A percentile compares a stretch with the other conserved stretches of the same genome.
phyloP scores from a whole-genome alignment of 2,797 vertebrate genomes.

The Pelochelys cantorii region DNA sequence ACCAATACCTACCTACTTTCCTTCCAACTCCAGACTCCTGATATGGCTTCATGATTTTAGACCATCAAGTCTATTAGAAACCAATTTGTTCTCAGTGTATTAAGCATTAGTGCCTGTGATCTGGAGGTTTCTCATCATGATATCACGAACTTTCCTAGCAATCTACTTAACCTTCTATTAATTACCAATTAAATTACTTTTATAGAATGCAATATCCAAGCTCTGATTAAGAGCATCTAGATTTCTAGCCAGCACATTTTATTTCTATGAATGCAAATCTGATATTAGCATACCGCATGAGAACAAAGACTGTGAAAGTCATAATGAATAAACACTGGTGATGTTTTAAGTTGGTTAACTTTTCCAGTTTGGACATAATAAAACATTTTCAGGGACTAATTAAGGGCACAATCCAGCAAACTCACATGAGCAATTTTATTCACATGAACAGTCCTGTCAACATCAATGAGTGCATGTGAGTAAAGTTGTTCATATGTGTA shows the following conservation, averaged over 20 bases:
- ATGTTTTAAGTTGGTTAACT: background rate
- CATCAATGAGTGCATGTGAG: background rate
- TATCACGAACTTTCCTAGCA: background rate
- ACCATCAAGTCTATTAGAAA: background rate
- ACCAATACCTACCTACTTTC: background rate
- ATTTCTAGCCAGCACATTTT: background rate
- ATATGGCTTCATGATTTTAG: background rate
- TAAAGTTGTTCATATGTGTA: background rate
- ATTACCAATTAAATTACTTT: background rate
- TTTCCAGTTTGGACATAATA: background rate
- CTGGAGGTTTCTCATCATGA: background rate
- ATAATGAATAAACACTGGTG: background rate
- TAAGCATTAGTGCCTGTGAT: background rate
- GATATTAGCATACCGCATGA: background rate
- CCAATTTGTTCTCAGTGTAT: background rate
- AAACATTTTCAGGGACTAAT: background rate
- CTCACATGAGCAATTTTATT: background rate
- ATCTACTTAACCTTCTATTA: background rate
- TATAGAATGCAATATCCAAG: background rate
- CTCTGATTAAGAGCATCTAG: background rate
- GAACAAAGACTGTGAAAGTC: background rate
- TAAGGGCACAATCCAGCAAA: background rate
- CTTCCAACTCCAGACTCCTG: background rate
- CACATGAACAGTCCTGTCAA: background rate
- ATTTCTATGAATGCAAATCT: background rate